These are phyloP conservation scores for Rafetus swinhoei DNA, from an alignment of 2,113 vertebrate species.

Conservation along the genomic window DNA sequence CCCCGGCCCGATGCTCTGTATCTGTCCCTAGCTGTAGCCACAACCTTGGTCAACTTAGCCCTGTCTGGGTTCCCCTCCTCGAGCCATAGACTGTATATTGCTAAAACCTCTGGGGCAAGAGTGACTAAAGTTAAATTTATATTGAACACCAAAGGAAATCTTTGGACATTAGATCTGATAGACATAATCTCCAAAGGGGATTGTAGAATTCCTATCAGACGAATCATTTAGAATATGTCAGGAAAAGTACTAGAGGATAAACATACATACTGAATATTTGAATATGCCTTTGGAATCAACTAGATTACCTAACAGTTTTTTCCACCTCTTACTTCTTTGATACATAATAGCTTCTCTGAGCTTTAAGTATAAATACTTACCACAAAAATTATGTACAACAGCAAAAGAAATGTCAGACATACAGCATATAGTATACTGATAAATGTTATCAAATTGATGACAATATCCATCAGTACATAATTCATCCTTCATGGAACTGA, in stretches of 20 bases:
- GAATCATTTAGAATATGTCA: neutral
- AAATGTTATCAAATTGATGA: neutral
- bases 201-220: neutral
- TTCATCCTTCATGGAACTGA: neutral
- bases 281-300: neutral
- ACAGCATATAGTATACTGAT: neutral
- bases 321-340: neutral
- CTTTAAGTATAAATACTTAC: slow-evolving; percentile 3
- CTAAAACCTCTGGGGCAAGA: neutral
- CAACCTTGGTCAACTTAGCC: too few relatives aligned
- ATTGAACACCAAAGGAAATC: neutral
- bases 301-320: neutral
- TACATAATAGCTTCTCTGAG: neutral
- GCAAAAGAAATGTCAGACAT: neutral
- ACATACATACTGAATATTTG: fast-evolving
- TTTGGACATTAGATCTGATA: neutral
- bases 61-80: too few relatives aligned
- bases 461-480: neutral
- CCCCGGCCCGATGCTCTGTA: too few relatives aligned
- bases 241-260: neutral
- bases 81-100: neutral
- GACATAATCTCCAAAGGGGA: neutral
- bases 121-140: neutral
- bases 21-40: too few relatives aligned
- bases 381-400: neutral